Percentiles rank a stretch among this genome's conserved stretches.
Evolutionary conservation across 2,888 invertebrate species (phyloP).

Genomic region (Siphlonurus alternatus): DNA sequence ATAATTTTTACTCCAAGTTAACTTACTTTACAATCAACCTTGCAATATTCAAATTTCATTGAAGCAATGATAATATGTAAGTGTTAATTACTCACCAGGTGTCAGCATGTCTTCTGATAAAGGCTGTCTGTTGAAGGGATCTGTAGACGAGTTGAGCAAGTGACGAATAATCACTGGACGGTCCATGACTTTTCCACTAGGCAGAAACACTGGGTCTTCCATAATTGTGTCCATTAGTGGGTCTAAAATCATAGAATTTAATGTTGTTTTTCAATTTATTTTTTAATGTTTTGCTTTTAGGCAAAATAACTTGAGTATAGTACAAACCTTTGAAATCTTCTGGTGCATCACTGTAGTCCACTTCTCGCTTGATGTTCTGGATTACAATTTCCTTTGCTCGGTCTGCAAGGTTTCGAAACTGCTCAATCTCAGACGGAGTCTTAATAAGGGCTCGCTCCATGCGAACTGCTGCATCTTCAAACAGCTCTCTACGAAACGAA

Average conservation of each 20-base stretch:
- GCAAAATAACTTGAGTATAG: neutral
- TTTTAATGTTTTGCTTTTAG: neutral
- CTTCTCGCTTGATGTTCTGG: constrained; percentile 67
- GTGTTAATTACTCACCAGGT: constrained; percentile 43
- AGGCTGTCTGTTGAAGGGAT: constrained; percentile 94
- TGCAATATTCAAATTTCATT: neutral
- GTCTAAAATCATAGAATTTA: constrained; percentile 31
- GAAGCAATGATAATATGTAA: neutral
- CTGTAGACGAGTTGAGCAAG: constrained; percentile 86
- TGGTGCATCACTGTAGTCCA: constrained; percentile 89
- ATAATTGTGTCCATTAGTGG: constrained; percentile 95
- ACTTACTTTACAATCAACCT: too few relatives aligned
- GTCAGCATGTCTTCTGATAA: constrained; percentile 85
- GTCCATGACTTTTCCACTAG: constrained; percentile 88
- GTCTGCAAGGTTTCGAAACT: constrained; percentile 59
- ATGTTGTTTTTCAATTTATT: neutral
- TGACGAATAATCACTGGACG: constrained; percentile 84
- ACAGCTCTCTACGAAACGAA: constrained; percentile 83
- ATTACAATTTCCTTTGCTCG: constrained; percentile 58
- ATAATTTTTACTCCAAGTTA: too few relatives aligned
- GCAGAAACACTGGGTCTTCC: constrained; percentile 86
- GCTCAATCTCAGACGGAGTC: constrained; percentile 65
- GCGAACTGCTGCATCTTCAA: constrained; percentile 74
- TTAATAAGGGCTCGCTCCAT: constrained; percentile 73
- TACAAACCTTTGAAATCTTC: constrained; percentile 66